A percentile compares a stretch with the other conserved stretches of the same genome.
phyloP scores from a whole-genome alignment of 2,888 invertebrate species.

The Portevinia maculata region DNA sequence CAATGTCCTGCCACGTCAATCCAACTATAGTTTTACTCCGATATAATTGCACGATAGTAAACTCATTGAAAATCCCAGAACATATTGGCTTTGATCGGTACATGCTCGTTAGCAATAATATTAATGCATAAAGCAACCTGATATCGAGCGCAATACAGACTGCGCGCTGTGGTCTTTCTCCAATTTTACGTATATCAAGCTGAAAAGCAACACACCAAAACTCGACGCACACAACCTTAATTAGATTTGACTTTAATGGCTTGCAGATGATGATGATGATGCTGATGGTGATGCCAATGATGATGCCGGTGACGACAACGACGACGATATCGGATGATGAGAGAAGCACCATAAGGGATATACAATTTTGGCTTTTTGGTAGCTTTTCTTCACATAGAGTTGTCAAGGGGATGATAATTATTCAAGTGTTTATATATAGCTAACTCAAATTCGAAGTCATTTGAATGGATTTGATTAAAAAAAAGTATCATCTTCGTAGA shows the following conservation, averaged over 20 bases:
- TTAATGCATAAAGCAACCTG: slow-evolving; percentile 52
- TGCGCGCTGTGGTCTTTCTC: slow-evolving; percentile 3
- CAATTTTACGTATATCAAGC: slow-evolving; percentile 19
- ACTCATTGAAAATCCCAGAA: slow-evolving; percentile 25
- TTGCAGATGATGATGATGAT: slow-evolving; percentile 49
- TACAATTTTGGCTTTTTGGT: slow-evolving; percentile 9
- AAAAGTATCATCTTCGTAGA: slow-evolving; percentile 30
- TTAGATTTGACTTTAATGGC: slow-evolving; percentile 65
- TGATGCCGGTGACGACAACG: no score
- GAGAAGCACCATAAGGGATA: slow-evolving; percentile 36
- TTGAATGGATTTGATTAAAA: slow-evolving; percentile 40
- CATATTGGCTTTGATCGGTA: slow-evolving; percentile 58
- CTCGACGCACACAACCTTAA: slow-evolving; percentile 39
- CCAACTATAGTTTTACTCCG: slow-evolving; percentile 57
- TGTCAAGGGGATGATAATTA: slow-evolving; percentile 52
- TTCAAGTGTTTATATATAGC: background rate
- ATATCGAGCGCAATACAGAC: slow-evolving; percentile 24
- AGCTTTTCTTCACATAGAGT: slow-evolving; percentile 19
- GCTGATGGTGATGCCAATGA: slow-evolving; percentile 21
- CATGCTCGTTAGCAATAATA: slow-evolving; percentile 65
- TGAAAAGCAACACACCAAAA: background rate
- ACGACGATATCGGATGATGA: slow-evolving; percentile 9
- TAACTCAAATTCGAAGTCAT: slow-evolving; percentile 38
- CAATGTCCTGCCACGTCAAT: slow-evolving; percentile 42
- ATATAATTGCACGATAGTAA: slow-evolving; percentile 25